Evolutionary conservation across 2,797 vertebrate genomes (phyloP), one percentile per base, ranked within the genome.

Genomic region (Steatocranus sp.): DNA sequence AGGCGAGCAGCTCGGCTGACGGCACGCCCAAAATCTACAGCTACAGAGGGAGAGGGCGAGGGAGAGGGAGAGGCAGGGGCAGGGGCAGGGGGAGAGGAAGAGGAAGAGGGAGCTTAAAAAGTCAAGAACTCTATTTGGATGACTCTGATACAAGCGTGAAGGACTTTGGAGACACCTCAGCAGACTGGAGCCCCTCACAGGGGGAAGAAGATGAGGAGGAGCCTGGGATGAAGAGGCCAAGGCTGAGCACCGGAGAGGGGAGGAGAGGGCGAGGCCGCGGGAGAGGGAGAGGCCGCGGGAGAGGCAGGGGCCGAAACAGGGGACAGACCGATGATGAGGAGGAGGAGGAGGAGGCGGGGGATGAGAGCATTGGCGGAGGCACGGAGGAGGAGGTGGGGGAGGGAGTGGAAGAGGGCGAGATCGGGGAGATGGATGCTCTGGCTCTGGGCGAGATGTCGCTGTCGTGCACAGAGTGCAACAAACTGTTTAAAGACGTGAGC

Each of bases 401-500:
- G 96, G 94, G 96, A 75, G 87, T 92, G 17, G 94, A 91, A 1
- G 89, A 93, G 3, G 82, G n/a, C 0, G 91, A 80, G 75, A 5
- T 76, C 34, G 93, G 77, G 7, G 96, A 96, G 17, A 82, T 84
- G 53, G 93, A 94, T 2, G 78, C 79, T 0, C 14, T 63, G 1
- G 93, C 90, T 12, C 56, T 88, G 63, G 85, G 80, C 3, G 97
- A 97, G 80, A 83, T 95, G 79, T 96, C 97, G 84, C 97, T 98
- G 0, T 94, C 96, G 50, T 99, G 99, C 91, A 97, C 96, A 77
- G 97, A 97, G 2, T 99, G 98, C 32, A 97, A 97, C 68, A 98
- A 98, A 68, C 88, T 97, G 25, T 99, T 99, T 56, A 99, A 99
- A 0, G 98, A 99, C 86, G 96, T 97, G n/a, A 99, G 98, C 91